Base-by-base conservation (phyloP, 2,113 vertebrate genomes). In the Alligator mississippiensis region DNA sequence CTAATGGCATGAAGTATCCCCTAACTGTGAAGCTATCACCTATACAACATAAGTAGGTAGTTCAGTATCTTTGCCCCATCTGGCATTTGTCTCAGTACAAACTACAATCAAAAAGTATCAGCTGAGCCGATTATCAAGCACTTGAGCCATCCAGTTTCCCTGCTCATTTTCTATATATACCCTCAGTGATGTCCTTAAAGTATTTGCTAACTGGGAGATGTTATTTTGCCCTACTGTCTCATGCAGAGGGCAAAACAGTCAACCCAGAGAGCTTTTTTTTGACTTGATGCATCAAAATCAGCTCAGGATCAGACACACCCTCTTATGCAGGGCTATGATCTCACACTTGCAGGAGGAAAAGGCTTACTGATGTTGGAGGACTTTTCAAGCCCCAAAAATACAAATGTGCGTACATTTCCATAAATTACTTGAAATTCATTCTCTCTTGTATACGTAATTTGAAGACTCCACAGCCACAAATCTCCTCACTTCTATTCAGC, bases 401-500 rank as follows among this genome's bases (percentile, higher is more conserved):
- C 25, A 34, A 38, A 34, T n/a, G 18, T 22, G 70, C 70, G 47
- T 74, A 18, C 70, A 47, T 74, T 74, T 47, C 70, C 47, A 47
- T 47, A 74, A 47, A 47, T 10, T 57, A 25, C 27, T 27, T 77
- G 25, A 57, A 76, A 27, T 16, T 54, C 25, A 47, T 55, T 54
- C 27, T 57, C 27, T 57, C 17, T 57, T n/a, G 34, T 19, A 54
- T 57, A 54, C 16, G 18, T 62, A 17, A 28, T 57, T 58, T 77
- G 54, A 17, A 77, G 54, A 10, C 27, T 77, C 57, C 54, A 28
- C 27, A 81, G 27, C 28, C 59, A 63, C n/a, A 18, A 60, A 19
- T 54, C 64, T 62, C 80, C 72, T 80, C 62, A 68, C 62, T 83
- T 90, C 90, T 93, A 72, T 81, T 22, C 85, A 89, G 85, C 92